Conservation (phyloP, 2,113 vertebrate genomes). For the Chaetodon auriga region DNA sequence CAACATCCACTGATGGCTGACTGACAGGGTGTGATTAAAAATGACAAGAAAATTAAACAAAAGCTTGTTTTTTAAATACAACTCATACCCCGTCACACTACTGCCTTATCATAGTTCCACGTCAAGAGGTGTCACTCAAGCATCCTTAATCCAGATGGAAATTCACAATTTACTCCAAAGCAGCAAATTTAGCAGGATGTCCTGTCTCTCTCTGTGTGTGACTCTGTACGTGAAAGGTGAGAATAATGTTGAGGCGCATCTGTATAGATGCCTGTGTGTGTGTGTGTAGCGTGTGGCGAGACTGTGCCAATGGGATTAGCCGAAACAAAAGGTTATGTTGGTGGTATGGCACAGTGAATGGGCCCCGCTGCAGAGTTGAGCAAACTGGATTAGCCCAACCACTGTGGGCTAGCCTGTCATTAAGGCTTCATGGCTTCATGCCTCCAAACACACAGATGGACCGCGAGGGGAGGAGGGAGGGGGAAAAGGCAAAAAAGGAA, state of each 20-base stretch:
- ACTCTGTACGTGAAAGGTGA: neutral
- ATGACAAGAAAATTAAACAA: conserved; percentile 33
- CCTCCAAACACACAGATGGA: conserved; percentile 57
- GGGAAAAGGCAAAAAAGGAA: neutral
- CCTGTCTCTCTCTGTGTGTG: conserved; percentile 30
- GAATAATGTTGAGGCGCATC: conserved; percentile 22
- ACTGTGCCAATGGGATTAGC: conserved; percentile 61
- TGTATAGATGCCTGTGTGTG: neutral
- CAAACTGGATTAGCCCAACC: conserved; percentile 72
- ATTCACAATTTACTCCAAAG: conserved; percentile 9
- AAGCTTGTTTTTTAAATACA: neutral
- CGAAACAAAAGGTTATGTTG: conserved; percentile 61
- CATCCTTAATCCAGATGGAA: conserved; percentile 34
- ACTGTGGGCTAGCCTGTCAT: conserved; percentile 52
- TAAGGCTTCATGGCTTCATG: conserved; percentile 53
- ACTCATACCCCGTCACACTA: neutral
- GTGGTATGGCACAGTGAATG: conserved; percentile 45
- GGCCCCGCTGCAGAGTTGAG: conserved; percentile 20
- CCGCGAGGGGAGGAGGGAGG: neutral
- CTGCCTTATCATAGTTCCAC: conserved; percentile 45
- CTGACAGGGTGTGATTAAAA: conserved; percentile 17
- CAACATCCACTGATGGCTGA: conserved; percentile 13
- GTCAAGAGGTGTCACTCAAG: conserved; percentile 25
- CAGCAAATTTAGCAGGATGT: conserved; percentile 35
- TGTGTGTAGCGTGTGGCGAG: conserved; percentile 33